Evolutionary conservation across 2,797 vertebrate genomes (phyloP).

Genomic region (Spheniscus humboldti): DNA sequence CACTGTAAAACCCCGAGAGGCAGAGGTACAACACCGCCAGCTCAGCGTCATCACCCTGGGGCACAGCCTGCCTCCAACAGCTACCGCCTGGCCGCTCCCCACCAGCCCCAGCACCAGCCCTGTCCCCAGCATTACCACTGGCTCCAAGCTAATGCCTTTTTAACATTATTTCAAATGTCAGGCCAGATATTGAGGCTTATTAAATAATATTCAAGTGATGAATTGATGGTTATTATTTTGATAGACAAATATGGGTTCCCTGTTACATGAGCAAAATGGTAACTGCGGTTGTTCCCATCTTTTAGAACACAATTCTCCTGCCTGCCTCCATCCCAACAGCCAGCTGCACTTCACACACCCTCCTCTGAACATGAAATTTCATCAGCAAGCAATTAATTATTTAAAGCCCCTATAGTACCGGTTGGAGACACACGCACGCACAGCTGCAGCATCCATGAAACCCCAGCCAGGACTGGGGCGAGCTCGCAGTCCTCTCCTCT

Average conservation of each 20-base stretch:
- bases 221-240: neutral
- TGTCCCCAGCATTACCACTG: rapidly evolving
- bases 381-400: slow-evolving; percentile 12
- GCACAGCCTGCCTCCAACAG: neutral
- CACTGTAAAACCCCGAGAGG: no score
- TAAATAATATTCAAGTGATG: neutral
- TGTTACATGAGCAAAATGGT: neutral
- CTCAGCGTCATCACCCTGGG: neutral
- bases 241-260: neutral
- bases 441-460: neutral
- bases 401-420: neutral
- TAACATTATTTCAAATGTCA: neutral
- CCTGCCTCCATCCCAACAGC: neutral
- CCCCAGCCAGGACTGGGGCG: neutral
- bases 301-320: neutral
- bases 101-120: neutral
- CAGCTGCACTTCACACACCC: neutral
- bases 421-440: rapidly evolving
- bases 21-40: neutral
- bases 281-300: neutral
- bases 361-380: slow-evolving; percentile 17
- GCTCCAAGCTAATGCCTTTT: neutral
- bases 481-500: neutral
- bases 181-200: neutral
- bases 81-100: rapidly evolving